Evolutionary conservation across 2,797 vertebrate species (phyloP).

Genomic region (Neoniphon sammara): DNA sequence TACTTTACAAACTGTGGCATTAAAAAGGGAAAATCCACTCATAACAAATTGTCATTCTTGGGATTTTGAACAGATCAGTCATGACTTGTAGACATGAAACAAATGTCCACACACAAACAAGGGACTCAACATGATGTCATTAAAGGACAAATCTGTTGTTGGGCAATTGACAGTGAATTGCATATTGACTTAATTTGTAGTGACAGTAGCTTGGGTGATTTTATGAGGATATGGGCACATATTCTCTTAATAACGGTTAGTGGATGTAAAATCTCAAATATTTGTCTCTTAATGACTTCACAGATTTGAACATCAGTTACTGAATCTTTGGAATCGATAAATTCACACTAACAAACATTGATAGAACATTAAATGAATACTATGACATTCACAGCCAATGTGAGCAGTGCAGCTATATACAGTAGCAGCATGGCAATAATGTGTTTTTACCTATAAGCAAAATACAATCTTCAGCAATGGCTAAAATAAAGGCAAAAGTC

Average conservation of each 20-base stretch:
- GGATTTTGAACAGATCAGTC: not conserved
- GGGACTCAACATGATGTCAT: no score
- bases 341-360: no score
- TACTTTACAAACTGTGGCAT: not conserved
- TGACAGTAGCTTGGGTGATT: not conserved
- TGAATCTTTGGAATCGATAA: no score
- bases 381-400: not conserved
- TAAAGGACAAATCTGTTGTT: no score
- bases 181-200: not conserved
- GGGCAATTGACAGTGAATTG: no score
- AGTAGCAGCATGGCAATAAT: slow-evolving; percentile 1
- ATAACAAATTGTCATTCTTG: not conserved
- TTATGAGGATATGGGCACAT: not conserved
- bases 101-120: no score
- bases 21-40: no score
- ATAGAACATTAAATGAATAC: not conserved
- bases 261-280: no score
- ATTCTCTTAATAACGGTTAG: not conserved
- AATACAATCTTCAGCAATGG: slow-evolving; percentile 29
- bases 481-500: slow-evolving; percentile 36
- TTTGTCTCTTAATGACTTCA: no score
- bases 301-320: no score
- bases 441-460: slow-evolving; percentile 9
- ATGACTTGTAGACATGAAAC: no score
- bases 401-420: not conserved